These are phyloP conservation scores for Montipora capitata DNA, from an alignment of 92 coral and sea anemone species.

Conservation along the genomic window DNA sequence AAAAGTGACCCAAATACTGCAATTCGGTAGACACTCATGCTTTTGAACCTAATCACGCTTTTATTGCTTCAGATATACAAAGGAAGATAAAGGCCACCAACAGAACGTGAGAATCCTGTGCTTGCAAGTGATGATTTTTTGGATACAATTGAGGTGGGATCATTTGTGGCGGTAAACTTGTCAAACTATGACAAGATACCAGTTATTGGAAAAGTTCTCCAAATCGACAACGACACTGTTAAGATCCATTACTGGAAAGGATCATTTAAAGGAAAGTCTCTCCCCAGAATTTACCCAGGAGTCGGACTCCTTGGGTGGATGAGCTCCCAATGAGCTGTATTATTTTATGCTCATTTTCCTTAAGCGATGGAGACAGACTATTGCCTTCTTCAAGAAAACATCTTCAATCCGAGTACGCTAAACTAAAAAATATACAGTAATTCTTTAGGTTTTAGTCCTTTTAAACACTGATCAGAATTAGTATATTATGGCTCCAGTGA, in stretches of 20 bases:
- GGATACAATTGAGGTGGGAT: constrained; percentile 24
- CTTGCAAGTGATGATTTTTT: constrained; percentile 12
- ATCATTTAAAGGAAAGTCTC: constrained; percentile 27
- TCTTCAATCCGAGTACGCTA: not conserved
- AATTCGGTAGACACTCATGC: not conserved
- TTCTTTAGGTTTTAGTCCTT: too few species aligned
- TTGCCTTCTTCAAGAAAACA: constrained; percentile 18
- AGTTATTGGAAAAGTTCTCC: constrained; percentile 48
- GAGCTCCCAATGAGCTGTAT: constrained; percentile 36
- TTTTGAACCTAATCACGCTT: not conserved
- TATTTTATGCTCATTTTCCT: constrained; percentile 6
- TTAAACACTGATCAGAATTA: too few species aligned
- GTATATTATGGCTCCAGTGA: too few species aligned
- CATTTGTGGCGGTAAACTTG: constrained; percentile 37
- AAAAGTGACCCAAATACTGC: not conserved
- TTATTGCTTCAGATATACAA: constrained; percentile 39
- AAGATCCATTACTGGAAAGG: constrained; percentile 46
- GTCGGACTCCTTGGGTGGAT: constrained; percentile 25
- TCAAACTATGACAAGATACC: constrained; percentile 41
- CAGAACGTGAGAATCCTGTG: constrained; percentile 10
- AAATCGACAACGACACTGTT: not conserved
- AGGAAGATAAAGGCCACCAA: constrained; percentile 33
- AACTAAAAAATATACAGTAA: not conserved
- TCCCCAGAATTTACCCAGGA: constrained; percentile 36
- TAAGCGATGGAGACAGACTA: constrained; percentile 21